Base-by-base conservation (phyloP, 2,888 invertebrate genomes). In the Drosophila percnosoma region DNA sequence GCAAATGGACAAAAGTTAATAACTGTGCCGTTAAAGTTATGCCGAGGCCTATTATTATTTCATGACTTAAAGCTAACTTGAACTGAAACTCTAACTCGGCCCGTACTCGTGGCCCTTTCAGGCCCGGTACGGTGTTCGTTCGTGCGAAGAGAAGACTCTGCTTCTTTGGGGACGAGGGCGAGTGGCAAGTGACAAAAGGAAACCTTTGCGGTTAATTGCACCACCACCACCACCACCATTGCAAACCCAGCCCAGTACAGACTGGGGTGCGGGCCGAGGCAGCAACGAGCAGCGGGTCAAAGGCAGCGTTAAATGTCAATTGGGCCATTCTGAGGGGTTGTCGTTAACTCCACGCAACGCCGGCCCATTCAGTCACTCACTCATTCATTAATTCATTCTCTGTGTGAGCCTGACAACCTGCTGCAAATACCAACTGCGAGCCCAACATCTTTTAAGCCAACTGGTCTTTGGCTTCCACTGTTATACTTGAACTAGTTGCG, bases 161-260 rank as follows among this genome's bases (percentile, higher is more conserved):
- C 10, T 33, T 29, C 24, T 42, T 34, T 48, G 21, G 53, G 24
- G 18, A 31, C 18, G 49, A 11, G 66, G 15, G 49, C 51, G 63
- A 34, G 45, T 45, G 67, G 55, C 42, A 66, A 87, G 80, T 77
- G 82, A 89, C 80, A 89, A 89, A 80, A 80, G 85, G 87, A 85
- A 85, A 84, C 85, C 89, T 85, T 85, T 85, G 85, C 73, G 85
- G 85, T 89, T 85, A 85, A 85, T 85, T 85, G 85, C 85, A 53
- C 55, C 67, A 62, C 45, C 58, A 69, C 51, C 27, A 51, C 24
- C 33, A 48, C 15, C 33, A 27, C 7, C 2, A 11, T 45, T 24
- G 24, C 27, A 49, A 49, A 18, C 27, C 49, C 49, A 18, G 49
- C 27, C 27, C 21, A 45, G 29, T 21, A 8, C 38, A 38, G 45